Evolutionary conservation across 2,113 vertebrate species (phyloP).

Genomic region (Neodontobutis hainanensis): DNA sequence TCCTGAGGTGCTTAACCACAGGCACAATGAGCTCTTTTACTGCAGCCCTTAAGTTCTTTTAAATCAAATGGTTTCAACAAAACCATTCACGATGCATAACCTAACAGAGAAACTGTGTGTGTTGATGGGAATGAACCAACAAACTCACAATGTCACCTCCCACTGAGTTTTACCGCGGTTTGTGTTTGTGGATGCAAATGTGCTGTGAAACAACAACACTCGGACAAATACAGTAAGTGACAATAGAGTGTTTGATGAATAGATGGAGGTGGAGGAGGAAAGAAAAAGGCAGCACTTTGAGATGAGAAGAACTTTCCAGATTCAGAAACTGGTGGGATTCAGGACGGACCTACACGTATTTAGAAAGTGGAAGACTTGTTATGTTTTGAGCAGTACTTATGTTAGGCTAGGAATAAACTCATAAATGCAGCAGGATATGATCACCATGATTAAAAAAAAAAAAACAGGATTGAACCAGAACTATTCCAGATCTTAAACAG

Average conservation of each 20-base stretch:
- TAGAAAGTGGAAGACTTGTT: too few species aligned
- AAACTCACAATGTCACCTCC: not conserved
- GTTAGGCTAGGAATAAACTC: not conserved
- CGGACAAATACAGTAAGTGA: not conserved
- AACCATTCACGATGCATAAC: conserved; percentile 6
- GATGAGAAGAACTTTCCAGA: too few species aligned
- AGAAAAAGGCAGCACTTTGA: not conserved
- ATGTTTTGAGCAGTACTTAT: too few species aligned
- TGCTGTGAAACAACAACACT: not conserved
- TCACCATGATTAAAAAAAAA: too few species aligned
- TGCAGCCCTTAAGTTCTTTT: conserved; percentile 41
- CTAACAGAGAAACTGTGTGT: not conserved
- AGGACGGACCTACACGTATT: too few species aligned
- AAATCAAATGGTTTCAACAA: conserved; percentile 39
- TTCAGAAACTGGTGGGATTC: too few species aligned
- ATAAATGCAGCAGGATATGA: too few species aligned
- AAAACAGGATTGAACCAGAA: too few species aligned
- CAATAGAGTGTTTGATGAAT: not conserved
- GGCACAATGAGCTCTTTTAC: conserved; percentile 61
- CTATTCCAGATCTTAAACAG: too few species aligned
- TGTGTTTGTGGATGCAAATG: conserved; percentile 4
- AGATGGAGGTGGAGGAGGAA: not conserved
- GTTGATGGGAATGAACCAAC: not conserved
- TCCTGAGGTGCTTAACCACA: conserved; percentile 47
- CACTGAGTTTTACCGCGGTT: not conserved